Evolutionary conservation across 2,888 invertebrate species (phyloP), one percentile per base, ranked within the genome.

Genomic region (Pinctada fucata): DNA sequence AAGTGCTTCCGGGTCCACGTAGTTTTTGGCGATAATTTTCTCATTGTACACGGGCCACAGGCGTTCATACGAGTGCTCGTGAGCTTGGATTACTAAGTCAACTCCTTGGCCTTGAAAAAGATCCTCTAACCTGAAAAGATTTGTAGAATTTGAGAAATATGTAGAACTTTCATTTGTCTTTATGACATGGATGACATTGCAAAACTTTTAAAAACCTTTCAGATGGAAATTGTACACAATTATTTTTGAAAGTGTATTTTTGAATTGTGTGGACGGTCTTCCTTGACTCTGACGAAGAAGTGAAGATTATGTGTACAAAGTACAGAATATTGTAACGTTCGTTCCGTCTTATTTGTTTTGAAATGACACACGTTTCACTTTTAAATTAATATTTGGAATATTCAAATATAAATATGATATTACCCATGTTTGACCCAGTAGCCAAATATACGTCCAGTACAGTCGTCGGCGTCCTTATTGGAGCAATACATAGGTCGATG

Each of bases 401-500:
- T 13, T 8, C 3, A 74, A 31, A 65, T 8, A 63, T 16, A 16
- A 2, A 47, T 6, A 75, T 10, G 45, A 16, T 68, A 76, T 69
- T 83, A 86, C 86, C 84, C 84, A 48, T 81, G 67, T 78, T 82
- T 81, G 3, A 86, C 84, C 84, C 84, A 84, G 71, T 84, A 74
- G 4, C 79, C 77, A 13, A 79, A 47, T 58, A 86, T 73, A 31
- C 83, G 52, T 72, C 83, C 73, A 1, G 88, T 85, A 74, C 91
- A 90, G 70, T 90, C 90, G 51, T 88, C 90, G 0, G 86, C 84
- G 75, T 91, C 90, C 2, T 81, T 85, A 75, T 92, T 92, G 3
- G 91, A 91, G 77, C 92, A 92, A 79, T 92, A 92, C 88, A 92
- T 89, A 3, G 92, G 92, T 16, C 91, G 84, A 70, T 91, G 91